Percentiles rank a stretch among this genome's conserved stretches.
Evolutionary conservation across 2,797 vertebrate species (phyloP).

Genomic region (Gastrophryne carolinensis): DNA sequence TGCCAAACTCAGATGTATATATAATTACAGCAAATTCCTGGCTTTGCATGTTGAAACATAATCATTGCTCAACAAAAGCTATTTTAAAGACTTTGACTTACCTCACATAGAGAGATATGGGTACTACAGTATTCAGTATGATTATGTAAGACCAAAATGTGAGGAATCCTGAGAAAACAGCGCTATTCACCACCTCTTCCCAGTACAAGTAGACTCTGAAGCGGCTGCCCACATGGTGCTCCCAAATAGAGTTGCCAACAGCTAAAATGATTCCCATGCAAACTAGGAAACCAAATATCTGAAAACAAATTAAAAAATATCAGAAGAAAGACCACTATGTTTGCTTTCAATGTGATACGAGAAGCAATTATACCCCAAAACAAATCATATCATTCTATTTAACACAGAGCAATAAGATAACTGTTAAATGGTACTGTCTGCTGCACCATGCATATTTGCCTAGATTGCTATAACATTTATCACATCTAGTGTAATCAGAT

Average conservation of each 20-base stretch:
- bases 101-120: conserved; percentile 79
- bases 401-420: no score
- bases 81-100: conserved; percentile 54
- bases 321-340: no score
- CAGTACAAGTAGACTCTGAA: conserved; percentile 68
- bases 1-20: neutral
- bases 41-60: neutral
- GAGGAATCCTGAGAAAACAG: conserved; percentile 74
- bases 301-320: conserved; percentile 41
- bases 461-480: no score
- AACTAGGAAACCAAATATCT: conserved; percentile 78
- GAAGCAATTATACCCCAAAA: no score
- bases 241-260: conserved; percentile 77
- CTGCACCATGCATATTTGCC: no score
- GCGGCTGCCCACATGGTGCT: conserved; percentile 63
- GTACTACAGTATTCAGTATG: conserved; percentile 78
- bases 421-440: no score
- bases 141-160: conserved; percentile 80
- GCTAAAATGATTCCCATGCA: conserved; percentile 74
- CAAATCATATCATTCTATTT: no score
- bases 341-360: no score
- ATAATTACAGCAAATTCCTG: neutral
- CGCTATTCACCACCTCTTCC: conserved; percentile 61
- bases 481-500: no score
- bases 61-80: neutral